phyloP scores from a whole-genome alignment of 2,113 vertebrate genomes.

The Sorex fumeus region DNA sequence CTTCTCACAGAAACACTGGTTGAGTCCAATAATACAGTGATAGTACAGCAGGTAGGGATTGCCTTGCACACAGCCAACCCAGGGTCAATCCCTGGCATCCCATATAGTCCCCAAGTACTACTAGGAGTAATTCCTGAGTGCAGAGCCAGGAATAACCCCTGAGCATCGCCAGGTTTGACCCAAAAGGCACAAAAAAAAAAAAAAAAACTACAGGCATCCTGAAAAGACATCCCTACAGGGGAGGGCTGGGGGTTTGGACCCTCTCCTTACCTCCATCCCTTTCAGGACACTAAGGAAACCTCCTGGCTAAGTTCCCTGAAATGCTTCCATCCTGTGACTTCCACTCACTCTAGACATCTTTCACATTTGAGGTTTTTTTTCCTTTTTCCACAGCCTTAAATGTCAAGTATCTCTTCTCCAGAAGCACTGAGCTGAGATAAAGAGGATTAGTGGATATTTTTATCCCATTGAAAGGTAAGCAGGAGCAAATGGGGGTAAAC shows the following conservation, averaged over 20 bases:
- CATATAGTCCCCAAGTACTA: too few relatives aligned
- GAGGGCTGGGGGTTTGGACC: too few relatives aligned
- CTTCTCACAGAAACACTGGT: background rate
- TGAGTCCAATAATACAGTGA: too few relatives aligned
- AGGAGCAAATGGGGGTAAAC: conserved; percentile 7
- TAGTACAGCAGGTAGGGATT: too few relatives aligned
- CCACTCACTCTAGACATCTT: background rate
- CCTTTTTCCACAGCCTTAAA: conserved; percentile 56
- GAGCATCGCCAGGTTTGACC: too few relatives aligned
- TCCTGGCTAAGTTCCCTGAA: background rate
- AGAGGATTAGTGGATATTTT: conserved; percentile 64
- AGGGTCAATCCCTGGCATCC: too few relatives aligned
- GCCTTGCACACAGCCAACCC: too few relatives aligned
- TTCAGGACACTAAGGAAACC: background rate
- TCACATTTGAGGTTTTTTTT: background rate
- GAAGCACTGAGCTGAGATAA: conserved; percentile 59
- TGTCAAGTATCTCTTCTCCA: conserved; percentile 64
- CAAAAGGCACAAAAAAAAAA: too few relatives aligned
- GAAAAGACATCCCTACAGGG: too few relatives aligned
- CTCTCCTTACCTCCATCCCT: background rate
- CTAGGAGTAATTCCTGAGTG: too few relatives aligned
- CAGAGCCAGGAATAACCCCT: too few relatives aligned
- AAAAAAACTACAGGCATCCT: too few relatives aligned
- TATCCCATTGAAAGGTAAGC: conserved; percentile 56
- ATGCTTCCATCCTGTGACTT: background rate